Percentiles rank a stretch among this genome's conserved stretches.
phyloP scores from a whole-genome alignment of 2,888 invertebrate species.

The Scaptomyza polygonia region DNA sequence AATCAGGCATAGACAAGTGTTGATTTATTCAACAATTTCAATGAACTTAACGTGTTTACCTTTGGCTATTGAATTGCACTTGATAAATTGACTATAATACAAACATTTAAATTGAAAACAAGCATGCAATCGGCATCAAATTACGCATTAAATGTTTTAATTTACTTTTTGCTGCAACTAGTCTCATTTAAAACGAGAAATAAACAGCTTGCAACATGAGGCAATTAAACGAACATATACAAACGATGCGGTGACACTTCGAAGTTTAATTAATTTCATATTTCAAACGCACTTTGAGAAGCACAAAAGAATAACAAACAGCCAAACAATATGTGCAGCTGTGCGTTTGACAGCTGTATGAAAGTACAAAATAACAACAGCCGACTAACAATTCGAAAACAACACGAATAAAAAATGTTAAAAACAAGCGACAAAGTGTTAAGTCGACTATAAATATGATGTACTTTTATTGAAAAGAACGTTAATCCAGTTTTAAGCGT shows the following conservation, averaged over 20 bases:
- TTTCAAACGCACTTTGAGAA: conserved; percentile 14
- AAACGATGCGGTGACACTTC: background rate
- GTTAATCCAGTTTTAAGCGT: too few relatives aligned
- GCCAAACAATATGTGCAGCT: conserved; percentile 18
- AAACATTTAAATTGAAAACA: conserved; percentile 3
- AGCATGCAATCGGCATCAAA: conserved; percentile 2
- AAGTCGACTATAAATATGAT: too few relatives aligned
- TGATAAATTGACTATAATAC: background rate
- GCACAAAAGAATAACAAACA: conserved; percentile 9
- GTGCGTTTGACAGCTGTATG: conserved; percentile 67
- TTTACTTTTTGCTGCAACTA: conserved; percentile 16
- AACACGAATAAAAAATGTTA: background rate
- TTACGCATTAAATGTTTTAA: conserved; percentile 20
- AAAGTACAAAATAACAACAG: conserved; percentile 24
- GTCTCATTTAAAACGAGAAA: background rate
- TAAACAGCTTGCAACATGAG: conserved; percentile 2
- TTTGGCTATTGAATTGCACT: conserved; percentile 1
- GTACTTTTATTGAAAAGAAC: too few relatives aligned
- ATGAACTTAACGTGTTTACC: conserved; percentile 2
- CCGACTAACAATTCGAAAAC: conserved; percentile 17
- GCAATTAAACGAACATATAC: conserved; percentile 34
- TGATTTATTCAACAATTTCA: conserved; percentile 18
- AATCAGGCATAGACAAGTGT: conserved; percentile 14
- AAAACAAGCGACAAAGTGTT: background rate
- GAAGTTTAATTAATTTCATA: conserved; percentile 36